Evolutionary conservation across 2,888 invertebrate species (phyloP).

Genomic region (Epiblema foenella): DNA sequence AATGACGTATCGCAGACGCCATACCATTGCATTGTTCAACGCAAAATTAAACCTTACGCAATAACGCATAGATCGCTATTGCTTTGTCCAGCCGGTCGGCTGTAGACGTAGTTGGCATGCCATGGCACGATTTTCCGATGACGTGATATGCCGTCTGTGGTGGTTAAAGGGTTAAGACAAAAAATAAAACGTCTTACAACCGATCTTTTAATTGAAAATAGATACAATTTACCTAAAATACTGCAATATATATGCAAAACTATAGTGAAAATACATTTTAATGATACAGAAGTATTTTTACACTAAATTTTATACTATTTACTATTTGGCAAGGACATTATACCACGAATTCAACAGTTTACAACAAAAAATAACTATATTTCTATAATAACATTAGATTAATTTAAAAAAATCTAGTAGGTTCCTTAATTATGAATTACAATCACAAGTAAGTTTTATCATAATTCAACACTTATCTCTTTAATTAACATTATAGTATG

Average conservation of each 20-base stretch:
- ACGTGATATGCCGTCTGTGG: too few species aligned
- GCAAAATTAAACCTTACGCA: too few species aligned
- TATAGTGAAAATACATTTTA: background rate
- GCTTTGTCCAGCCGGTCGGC: too few species aligned
- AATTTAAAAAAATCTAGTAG: slow-evolving; percentile 16
- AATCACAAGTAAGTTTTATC: background rate
- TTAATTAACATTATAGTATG: background rate
- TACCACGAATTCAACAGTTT: background rate
- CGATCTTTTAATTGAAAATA: background rate
- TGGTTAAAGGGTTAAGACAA: too few species aligned
- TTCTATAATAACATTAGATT: background rate
- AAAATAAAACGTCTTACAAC: background rate
- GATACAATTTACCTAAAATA: background rate
- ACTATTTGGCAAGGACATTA: slow-evolving; percentile 24
- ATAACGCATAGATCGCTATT: too few species aligned
- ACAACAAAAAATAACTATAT: background rate
- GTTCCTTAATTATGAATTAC: background rate
- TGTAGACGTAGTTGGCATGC: too few species aligned
- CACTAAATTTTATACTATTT: slow-evolving; percentile 11
- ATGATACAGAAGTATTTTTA: slow-evolving; percentile 6
- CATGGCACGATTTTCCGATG: too few species aligned
- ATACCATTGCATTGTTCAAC: too few species aligned
- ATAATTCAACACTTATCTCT: background rate
- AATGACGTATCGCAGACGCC: too few species aligned
- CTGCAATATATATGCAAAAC: background rate